Conservation (phyloP, 2,113 vertebrate genomes). For the Chaenogobius annularis region DNA sequence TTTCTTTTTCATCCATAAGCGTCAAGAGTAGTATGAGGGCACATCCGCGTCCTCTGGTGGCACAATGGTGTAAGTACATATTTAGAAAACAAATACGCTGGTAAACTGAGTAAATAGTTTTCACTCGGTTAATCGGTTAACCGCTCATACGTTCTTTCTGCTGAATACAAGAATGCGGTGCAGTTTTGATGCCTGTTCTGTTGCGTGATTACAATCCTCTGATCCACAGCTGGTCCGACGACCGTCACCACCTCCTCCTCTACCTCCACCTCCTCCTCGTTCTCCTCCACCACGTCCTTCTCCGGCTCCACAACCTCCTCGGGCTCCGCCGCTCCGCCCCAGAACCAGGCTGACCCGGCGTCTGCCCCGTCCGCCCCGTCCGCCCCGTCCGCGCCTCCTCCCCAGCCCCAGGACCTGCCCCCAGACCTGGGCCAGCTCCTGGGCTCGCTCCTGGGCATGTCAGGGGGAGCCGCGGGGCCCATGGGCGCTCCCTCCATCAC, state of each 20-base stretch:
- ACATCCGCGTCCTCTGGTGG: no score
- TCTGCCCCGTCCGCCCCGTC: slow-evolving; percentile 42
- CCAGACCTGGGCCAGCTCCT: slow-evolving; percentile 79
- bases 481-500: slow-evolving; percentile 81
- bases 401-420: slow-evolving; percentile 67
- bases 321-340: slow-evolving; percentile 51
- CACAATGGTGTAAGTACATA: no score
- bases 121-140: no score
- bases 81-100: no score
- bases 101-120: no score
- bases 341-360: slow-evolving; percentile 40
- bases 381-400: slow-evolving; percentile 41
- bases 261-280: slow-evolving; percentile 38
- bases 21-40: no score
- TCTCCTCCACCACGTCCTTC: slow-evolving; percentile 21
- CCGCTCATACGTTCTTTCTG: no score
- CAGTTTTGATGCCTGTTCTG: no score
- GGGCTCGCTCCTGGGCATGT: slow-evolving; percentile 82
- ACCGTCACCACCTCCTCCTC: slow-evolving; percentile 47
- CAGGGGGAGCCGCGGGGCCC: slow-evolving; percentile 58
- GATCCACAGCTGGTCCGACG: slow-evolving; percentile 57
- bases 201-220: background rate
- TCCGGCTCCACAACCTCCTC: slow-evolving; percentile 23
- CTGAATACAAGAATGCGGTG: no score
- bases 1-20: no score